Conservation (phyloP, 2,888 invertebrate species). For the Iselma pallidipennis region DNA sequence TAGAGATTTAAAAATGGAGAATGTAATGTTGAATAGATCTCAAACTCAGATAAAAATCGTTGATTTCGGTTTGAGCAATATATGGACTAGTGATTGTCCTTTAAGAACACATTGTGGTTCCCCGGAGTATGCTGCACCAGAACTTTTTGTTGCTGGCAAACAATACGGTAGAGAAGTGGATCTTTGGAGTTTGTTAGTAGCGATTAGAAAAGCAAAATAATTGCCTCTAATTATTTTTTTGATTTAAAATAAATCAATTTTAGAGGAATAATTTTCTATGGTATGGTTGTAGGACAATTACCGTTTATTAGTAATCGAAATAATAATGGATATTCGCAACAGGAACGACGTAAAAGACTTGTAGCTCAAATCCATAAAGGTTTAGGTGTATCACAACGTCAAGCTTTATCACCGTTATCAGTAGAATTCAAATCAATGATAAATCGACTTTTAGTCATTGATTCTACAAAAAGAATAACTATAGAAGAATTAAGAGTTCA, state of each 20-base stretch:
- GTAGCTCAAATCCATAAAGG: constrained; percentile 71
- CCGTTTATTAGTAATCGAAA: constrained; percentile 63
- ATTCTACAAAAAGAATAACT: constrained; percentile 60
- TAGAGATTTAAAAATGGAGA: constrained; percentile 80
- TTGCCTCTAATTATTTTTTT: background rate
- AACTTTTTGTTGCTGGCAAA: constrained; percentile 70
- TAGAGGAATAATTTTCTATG: constrained; percentile 76
- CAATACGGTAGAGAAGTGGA: constrained; percentile 78
- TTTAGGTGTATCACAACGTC: constrained; percentile 62
- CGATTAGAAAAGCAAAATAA: too few species aligned
- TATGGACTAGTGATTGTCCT: constrained; percentile 63
- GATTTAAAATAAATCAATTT: constrained; percentile 6
- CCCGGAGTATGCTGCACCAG: constrained; percentile 79
- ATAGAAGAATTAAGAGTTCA: constrained; percentile 63
- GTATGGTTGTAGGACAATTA: constrained; percentile 73
- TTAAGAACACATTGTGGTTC: constrained; percentile 78
- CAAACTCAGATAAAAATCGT: constrained; percentile 74
- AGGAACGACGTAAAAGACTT: constrained; percentile 64
- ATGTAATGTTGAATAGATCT: constrained; percentile 71
- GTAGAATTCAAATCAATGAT: constrained; percentile 57
- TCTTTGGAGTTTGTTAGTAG: constrained; percentile 65
- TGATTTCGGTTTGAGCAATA: constrained; percentile 77
- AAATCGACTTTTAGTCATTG: constrained; percentile 61
- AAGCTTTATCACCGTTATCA: constrained; percentile 58
- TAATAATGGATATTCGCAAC: constrained; percentile 54